Evolutionary conservation across 2,888 invertebrate species (phyloP).

Genomic region (Cyclophora punctaria): DNA sequence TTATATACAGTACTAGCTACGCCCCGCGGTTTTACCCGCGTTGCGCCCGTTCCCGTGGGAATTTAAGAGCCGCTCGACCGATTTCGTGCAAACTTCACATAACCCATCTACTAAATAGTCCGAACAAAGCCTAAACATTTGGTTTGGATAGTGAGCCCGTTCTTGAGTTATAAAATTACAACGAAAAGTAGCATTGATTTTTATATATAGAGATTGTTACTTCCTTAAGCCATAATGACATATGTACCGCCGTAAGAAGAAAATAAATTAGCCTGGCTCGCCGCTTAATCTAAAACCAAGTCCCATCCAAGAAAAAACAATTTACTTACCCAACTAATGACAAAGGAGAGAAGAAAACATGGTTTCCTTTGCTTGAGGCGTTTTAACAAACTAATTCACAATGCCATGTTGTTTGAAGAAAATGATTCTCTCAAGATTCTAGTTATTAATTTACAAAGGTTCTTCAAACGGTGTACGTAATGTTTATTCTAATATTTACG

Average conservation of each 20-base stretch:
- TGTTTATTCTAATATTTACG: slow-evolving; percentile 6
- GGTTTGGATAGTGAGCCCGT: no score
- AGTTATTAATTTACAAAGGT: slow-evolving; percentile 25
- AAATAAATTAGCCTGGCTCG: slow-evolving; percentile 41
- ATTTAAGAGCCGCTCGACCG: no score
- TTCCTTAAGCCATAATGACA: slow-evolving; percentile 28
- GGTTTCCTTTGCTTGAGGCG: slow-evolving; percentile 31
- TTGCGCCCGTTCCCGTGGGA: no score
- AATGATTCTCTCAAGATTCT: slow-evolving; percentile 19
- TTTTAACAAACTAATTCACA: slow-evolving; percentile 15
- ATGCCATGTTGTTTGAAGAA: slow-evolving; percentile 20
- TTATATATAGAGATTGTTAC: background rate
- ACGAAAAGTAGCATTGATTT: no score
- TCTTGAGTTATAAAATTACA: no score
- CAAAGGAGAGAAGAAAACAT: slow-evolving; percentile 43
- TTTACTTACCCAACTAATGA: slow-evolving; percentile 47
- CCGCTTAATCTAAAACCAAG: slow-evolving; percentile 52
- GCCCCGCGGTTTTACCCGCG: no score
- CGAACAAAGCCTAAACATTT: no score
- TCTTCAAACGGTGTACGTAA: slow-evolving; percentile 7
- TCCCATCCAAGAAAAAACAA: slow-evolving; percentile 51
- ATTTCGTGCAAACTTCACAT: no score
- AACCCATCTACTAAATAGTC: no score
- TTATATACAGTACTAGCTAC: no score
- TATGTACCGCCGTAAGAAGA: slow-evolving; percentile 24